phyloP scores from a whole-genome alignment of 2,888 invertebrate species.

The Rhaphigaster nebulosa region DNA sequence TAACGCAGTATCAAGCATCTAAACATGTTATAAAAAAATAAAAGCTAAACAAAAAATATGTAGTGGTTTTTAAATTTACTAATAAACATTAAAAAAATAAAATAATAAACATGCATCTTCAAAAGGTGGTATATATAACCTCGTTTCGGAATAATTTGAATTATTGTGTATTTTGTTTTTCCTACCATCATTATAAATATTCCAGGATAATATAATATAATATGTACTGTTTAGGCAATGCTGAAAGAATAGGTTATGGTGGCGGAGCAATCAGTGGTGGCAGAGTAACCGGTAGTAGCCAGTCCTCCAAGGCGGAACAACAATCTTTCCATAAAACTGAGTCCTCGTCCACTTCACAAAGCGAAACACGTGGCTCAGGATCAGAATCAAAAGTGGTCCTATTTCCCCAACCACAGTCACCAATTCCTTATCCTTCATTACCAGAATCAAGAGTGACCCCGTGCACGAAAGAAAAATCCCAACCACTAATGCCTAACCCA shows the following conservation, averaged over 20 bases:
- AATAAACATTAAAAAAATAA: too few relatives aligned
- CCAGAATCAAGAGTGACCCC: too few relatives aligned
- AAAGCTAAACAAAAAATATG: too few relatives aligned
- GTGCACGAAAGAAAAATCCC: too few relatives aligned
- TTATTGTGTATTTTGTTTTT: background rate
- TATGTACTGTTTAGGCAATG: background rate
- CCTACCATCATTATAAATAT: background rate
- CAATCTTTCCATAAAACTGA: background rate
- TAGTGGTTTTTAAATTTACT: too few relatives aligned
- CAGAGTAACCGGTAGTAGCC: background rate
- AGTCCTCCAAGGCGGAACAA: background rate
- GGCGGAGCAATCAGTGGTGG: background rate
- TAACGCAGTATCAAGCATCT: too few relatives aligned
- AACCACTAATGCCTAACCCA: background rate
- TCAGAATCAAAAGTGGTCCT: background rate
- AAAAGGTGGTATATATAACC: too few relatives aligned
- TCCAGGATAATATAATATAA: background rate
- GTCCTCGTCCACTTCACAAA: background rate
- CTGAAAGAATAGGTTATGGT: background rate
- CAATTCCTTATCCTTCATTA: too few relatives aligned
- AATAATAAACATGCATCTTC: too few relatives aligned
- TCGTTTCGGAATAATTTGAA: too few relatives aligned
- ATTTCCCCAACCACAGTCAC: background rate
- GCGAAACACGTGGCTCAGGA: background rate
- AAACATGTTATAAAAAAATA: too few relatives aligned